Evolutionary conservation across 2,888 invertebrate genomes (phyloP), one percentile per base, ranked within the genome.

Genomic region (Synanthedon tipuliformis): DNA sequence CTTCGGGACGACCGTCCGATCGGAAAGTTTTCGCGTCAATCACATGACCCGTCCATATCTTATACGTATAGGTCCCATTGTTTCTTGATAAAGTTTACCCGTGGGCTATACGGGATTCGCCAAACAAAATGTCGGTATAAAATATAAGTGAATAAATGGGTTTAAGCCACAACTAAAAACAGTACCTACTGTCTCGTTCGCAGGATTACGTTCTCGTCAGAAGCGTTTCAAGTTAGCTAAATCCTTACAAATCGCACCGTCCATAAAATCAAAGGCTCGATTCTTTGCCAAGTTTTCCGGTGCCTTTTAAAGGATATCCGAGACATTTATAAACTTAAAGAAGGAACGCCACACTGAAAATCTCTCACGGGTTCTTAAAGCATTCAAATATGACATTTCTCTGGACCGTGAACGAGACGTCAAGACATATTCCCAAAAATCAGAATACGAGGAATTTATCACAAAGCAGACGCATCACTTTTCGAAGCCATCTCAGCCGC

Each of bases 241-340:
- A 45, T 45, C 45, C 51, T 48, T 40, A 53, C 51, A 53, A 53
- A 53, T 53, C 53, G 53, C 40, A 34, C 16, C 48, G 40, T 48
- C 53, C 23, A 51, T 51, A 51, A 53, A 53, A 53, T 51, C 53
- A 51, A 53, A 53, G 51, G 50, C 41, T 18, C 45, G 15, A 15
- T 45, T 45, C 45, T n/a, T 45, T n/a, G 45, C 45, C 45, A 45
- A 45, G 12, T 18, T 52, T 48, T 41, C 40, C 40, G 50, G 27
- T 27, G 53, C 41, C 51, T 12, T 51, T 51, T 52, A 40, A 40
- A 15, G 27, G 45, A 50, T n/a, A 48, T 50, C 45, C 12, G 40
- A 10, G n/a, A 16, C 41, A 11, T 16, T 53, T 51, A 45, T 51
- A 41, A 45, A 12, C 23, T 45, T 12, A n/a, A 51, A 51, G 12